These are phyloP conservation scores for Poeciliopsis turrubarensis DNA, from an alignment of 2,113 vertebrate species.

Conservation along the genomic window DNA sequence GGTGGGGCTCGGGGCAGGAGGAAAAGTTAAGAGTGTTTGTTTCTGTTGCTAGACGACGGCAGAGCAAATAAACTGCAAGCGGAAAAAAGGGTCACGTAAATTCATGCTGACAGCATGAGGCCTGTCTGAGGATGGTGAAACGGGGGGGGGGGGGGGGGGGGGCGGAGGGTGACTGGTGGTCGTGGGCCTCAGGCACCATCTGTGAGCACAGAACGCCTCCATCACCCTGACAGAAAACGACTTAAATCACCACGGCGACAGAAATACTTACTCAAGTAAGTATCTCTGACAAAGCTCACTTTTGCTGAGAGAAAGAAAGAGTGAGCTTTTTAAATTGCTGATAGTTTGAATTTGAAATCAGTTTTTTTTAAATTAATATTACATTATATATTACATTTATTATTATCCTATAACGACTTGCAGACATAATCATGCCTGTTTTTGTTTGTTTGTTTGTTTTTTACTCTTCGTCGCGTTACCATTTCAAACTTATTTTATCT, in stretches of 20 bases:
- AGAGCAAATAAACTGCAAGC: constrained; percentile 70
- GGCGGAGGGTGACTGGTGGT: constrained; percentile 37
- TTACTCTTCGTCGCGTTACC: too few relatives aligned
- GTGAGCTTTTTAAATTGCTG: not conserved
- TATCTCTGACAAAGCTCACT: not conserved
- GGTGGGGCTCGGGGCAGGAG: not conserved
- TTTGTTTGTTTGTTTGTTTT: too few relatives aligned
- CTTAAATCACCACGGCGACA: not conserved
- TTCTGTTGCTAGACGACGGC: constrained; percentile 69
- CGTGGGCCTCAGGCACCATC: constrained; percentile 38
- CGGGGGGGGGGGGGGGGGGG: constrained; percentile 18
- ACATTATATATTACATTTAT: too few relatives aligned
- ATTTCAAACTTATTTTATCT: not conserved
- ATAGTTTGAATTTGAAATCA: too few relatives aligned
- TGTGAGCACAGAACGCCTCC: constrained; percentile 25
- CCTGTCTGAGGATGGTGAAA: constrained; percentile 35
- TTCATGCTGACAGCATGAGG: constrained; percentile 37
- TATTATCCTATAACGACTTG: too few relatives aligned
- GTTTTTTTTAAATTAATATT: too few relatives aligned
- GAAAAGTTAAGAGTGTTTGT: constrained; percentile 69
- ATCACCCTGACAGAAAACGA: not conserved
- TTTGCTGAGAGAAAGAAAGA: too few relatives aligned
- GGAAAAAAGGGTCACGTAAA: constrained; percentile 38
- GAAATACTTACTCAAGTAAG: not conserved
- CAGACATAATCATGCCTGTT: not conserved